A percentile compares a stretch with the other conserved stretches of the same genome.
Evolutionary conservation across 2,113 vertebrate species (phyloP).

Genomic region (Microcebus jonahi): DNA sequence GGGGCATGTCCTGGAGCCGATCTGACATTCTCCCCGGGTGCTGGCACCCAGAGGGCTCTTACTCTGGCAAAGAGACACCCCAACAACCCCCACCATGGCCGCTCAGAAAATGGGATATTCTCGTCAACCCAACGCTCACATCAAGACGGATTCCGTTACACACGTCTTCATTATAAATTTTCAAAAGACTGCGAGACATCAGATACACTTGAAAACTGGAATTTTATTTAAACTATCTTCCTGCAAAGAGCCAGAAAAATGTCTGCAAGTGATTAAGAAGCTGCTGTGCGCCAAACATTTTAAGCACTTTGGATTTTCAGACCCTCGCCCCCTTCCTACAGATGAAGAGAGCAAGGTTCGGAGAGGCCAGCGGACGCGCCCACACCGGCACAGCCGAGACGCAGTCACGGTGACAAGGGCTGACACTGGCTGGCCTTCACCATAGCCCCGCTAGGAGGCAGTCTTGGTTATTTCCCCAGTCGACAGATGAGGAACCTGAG

Average conservation of each 20-base stretch:
- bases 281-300: background rate
- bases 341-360: background rate
- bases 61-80: background rate
- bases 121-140: accelerated
- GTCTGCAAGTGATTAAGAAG: background rate
- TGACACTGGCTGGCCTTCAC: accelerated
- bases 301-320: background rate
- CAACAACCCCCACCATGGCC: accelerated
- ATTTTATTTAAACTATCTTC: background rate
- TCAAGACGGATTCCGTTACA: background rate
- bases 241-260: background rate
- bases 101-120: background rate
- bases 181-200: background rate
- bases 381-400: accelerated
- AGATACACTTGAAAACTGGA: background rate
- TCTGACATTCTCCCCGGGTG: background rate
- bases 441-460: accelerated
- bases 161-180: accelerated
- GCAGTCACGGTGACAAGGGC: accelerated
- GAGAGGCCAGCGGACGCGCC: background rate
- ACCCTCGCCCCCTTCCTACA: background rate
- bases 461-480: background rate
- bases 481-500: background rate
- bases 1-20: accelerated
- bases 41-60: background rate